Conservation (phyloP, 53 echinoderm and acorn worm species). For the Mesocentrotus franciscanus region DNA sequence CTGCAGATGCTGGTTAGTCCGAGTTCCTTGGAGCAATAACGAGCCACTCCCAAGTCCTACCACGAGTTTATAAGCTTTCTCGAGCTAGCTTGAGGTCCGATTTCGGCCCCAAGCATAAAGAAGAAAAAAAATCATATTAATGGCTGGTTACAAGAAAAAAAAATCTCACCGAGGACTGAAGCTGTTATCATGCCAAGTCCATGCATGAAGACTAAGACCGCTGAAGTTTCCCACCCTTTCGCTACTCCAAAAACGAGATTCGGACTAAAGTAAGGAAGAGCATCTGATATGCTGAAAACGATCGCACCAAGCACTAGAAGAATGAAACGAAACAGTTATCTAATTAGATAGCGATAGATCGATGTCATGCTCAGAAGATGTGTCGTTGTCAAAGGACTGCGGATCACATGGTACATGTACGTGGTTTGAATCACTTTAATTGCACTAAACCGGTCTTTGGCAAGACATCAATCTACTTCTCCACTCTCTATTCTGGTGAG, state of each 20-base stretch:
- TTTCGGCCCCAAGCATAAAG: neutral
- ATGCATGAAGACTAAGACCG: slow-evolving; percentile 66
- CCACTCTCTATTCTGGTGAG: too few species aligned
- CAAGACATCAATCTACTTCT: too few species aligned
- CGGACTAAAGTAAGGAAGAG: slow-evolving; percentile 72
- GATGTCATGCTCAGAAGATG: too few species aligned
- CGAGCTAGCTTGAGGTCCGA: neutral
- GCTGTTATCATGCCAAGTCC: slow-evolving; percentile 76
- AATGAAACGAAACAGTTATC: neutral
- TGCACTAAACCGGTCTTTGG: too few species aligned
- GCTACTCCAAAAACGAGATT: slow-evolving; percentile 73
- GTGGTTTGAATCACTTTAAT: too few species aligned
- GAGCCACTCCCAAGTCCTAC: neutral
- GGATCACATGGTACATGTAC: too few species aligned
- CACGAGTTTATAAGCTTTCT: neutral
- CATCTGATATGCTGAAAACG: slow-evolving; percentile 73
- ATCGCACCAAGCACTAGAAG: slow-evolving; percentile 65
- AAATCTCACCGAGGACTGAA: slow-evolving; percentile 75
- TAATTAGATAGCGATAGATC: too few species aligned
- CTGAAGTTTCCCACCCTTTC: slow-evolving; percentile 63
- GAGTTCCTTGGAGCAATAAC: too few species aligned
- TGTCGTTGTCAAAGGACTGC: too few species aligned
- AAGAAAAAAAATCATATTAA: neutral
- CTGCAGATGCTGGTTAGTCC: too few species aligned
- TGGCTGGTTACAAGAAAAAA: neutral